Evolutionary conservation across 2,113 vertebrate genomes (phyloP), one percentile per base, ranked within the genome.

Genomic region (Spermophilus dauricus): DNA sequence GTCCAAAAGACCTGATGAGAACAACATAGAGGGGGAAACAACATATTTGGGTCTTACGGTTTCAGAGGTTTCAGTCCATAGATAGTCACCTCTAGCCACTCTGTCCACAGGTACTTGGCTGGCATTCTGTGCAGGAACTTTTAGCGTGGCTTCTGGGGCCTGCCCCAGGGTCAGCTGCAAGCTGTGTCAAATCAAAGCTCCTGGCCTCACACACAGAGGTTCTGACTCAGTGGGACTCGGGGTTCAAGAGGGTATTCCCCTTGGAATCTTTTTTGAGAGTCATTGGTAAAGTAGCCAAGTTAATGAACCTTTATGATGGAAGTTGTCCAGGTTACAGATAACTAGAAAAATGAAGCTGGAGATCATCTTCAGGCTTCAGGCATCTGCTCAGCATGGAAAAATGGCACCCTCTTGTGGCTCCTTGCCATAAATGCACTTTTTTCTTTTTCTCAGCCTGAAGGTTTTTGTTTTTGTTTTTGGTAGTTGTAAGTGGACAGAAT

Each of bases 341-440:
- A 77, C 42, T 42, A 12, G 69, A 69, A 82, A 89, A 13, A 26
- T 28, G 45, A 30, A n/a, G 69, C 88, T 32, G 42, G 96, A 97
- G 12, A 84, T 80, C 39, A 22, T 17, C 81, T 61, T 3, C n/a
- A 2, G 0, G 20, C 24, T n/a, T 67, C 69, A 8, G 20, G 14
- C 48, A 4, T 34, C 12, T 81, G 81, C 89, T 88, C 84, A n/a
- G 39, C 28, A 14, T 95, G 32, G 87, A 34, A 56, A 86, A 65
- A 96, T 17, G 97, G 72, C 86, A 98, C 97, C 98, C 98, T 98
- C 98, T 99, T 63, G 73, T 97, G 98, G 95, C 86, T 45, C 67
- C 10, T 91, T 56, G 39, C 58, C 80, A 12, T 17, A 96, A 37
- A 4, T n/a, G 48, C 61, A 77, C 24, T 22, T 42, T 28, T 48